Evolutionary conservation across 2,113 vertebrate species (phyloP).

Genomic region (Forbesichthys agassizii): DNA sequence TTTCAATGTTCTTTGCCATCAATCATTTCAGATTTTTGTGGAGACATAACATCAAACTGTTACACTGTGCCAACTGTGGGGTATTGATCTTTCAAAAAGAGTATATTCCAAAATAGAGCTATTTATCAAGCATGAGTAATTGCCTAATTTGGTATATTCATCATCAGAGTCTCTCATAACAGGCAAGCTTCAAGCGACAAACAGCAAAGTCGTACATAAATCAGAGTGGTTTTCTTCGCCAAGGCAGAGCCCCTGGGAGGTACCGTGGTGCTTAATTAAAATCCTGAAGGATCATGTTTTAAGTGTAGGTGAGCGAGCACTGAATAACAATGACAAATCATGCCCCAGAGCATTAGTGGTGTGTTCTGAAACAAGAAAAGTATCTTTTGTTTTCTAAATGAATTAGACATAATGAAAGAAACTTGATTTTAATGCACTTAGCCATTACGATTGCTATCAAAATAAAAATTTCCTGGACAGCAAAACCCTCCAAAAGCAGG

Average conservation of each 20-base stretch:
- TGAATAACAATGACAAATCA: slow-evolving; percentile 82
- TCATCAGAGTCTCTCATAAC: slow-evolving; percentile 67
- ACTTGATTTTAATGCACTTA: slow-evolving; percentile 35
- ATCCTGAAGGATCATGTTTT: slow-evolving; percentile 84
- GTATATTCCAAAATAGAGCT: slow-evolving; percentile 65
- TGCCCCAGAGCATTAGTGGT: slow-evolving; percentile 68
- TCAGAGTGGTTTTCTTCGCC: slow-evolving; percentile 80
- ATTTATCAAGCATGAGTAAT: slow-evolving; percentile 75
- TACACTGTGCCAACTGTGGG: slow-evolving; percentile 43
- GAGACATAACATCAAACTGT: slow-evolving; percentile 36
- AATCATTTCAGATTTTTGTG: slow-evolving; percentile 49
- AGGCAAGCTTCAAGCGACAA: slow-evolving; percentile 72
- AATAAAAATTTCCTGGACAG: slow-evolving; percentile 52
- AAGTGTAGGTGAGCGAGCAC: slow-evolving; percentile 78
- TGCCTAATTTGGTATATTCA: slow-evolving; percentile 67
- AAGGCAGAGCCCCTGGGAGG: slow-evolving; percentile 73
- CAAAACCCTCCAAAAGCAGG: slow-evolving; percentile 62
- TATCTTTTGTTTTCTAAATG: slow-evolving; percentile 53
- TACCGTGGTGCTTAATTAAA: slow-evolving; percentile 83
- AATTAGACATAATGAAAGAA: slow-evolving; percentile 63
- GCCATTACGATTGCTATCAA: slow-evolving; percentile 41
- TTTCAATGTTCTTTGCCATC: slow-evolving; percentile 11
- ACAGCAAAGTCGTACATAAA: slow-evolving; percentile 80
- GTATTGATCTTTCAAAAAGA: slow-evolving; percentile 40
- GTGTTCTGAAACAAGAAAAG: slow-evolving; percentile 67